Evolutionary conservation across 2,113 vertebrate genomes (phyloP).

Genomic region (Xerus inauris): DNA sequence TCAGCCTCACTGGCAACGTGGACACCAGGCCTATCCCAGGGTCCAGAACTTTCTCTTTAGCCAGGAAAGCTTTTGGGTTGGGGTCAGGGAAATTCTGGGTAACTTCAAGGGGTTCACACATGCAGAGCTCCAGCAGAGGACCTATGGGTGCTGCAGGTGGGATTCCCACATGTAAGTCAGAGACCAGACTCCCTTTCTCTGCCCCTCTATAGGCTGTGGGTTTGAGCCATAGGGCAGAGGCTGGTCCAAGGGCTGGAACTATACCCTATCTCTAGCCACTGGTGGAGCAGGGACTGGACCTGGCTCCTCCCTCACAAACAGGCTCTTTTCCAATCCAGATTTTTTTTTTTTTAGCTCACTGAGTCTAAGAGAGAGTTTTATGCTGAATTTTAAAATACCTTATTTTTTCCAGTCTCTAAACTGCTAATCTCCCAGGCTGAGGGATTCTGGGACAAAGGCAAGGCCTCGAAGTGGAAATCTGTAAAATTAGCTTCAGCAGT

Average conservation of each 20-base stretch:
- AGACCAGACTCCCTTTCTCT: neutral
- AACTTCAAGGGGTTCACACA: neutral
- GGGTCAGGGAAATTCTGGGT: neutral
- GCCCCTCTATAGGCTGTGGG: neutral
- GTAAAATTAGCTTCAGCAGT: conserved; percentile 88
- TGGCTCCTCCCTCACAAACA: conserved; percentile 68
- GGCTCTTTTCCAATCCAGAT: conserved; percentile 66
- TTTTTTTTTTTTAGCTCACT: conserved; percentile 78
- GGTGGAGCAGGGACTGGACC: neutral
- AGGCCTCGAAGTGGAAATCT: conserved; percentile 87
- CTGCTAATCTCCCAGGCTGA: conserved; percentile 87
- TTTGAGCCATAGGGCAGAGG: neutral
- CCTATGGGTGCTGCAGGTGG: neutral
- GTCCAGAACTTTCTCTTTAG: neutral
- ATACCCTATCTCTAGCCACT: conserved; percentile 35
- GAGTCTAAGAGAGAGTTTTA: conserved; percentile 82
- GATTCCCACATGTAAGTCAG: neutral
- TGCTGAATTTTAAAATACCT: conserved; percentile 89
- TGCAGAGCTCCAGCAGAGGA: neutral
- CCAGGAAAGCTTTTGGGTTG: neutral
- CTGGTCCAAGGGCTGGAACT: neutral
- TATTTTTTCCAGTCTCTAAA: conserved; percentile 86
- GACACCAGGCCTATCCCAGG: neutral
- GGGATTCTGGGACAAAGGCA: conserved; percentile 88
- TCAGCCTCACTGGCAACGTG: neutral